These are phyloP conservation scores for Cryptotis parvus DNA, from an alignment of 2,113 vertebrate genomes.

Conservation along the genomic window DNA sequence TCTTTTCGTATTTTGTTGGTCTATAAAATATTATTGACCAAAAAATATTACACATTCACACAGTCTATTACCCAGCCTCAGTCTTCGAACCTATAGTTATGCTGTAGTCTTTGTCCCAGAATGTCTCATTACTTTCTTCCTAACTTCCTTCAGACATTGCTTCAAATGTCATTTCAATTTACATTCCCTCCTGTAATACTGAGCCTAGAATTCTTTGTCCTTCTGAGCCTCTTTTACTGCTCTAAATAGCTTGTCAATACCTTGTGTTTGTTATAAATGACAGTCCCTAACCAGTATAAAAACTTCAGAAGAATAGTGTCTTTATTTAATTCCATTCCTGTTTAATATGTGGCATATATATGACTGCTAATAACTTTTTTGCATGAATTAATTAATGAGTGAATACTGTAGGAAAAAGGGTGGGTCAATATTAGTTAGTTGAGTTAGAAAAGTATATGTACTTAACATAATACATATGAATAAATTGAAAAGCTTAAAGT, in stretches of 20 bases:
- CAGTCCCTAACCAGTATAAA: background rate
- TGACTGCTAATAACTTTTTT: background rate
- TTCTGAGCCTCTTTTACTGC: background rate
- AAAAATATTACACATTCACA: background rate
- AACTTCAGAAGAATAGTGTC: background rate
- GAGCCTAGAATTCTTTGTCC: background rate
- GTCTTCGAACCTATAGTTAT: background rate
- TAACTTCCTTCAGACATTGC: background rate
- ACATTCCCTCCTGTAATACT: no score
- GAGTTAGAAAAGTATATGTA: constrained; percentile 9
- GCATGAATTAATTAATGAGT: background rate
- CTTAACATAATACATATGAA: background rate
- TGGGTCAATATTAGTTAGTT: background rate
- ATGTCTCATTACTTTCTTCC: background rate
- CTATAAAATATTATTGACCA: background rate
- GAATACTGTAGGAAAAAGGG: background rate
- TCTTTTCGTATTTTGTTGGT: background rate
- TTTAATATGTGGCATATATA: background rate
- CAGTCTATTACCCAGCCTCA: background rate
- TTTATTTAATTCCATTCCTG: background rate
- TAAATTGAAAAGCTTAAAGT: background rate
- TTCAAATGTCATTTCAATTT: background rate
- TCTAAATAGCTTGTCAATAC: background rate
- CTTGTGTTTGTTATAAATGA: background rate
- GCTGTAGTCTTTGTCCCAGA: background rate